Percentiles rank a stretch among this genome's conserved stretches.
These are phyloP conservation scores for Phytoseiulus persimilis DNA, from an alignment of 2,888 invertebrate genomes.

Conservation along the genomic window DNA sequence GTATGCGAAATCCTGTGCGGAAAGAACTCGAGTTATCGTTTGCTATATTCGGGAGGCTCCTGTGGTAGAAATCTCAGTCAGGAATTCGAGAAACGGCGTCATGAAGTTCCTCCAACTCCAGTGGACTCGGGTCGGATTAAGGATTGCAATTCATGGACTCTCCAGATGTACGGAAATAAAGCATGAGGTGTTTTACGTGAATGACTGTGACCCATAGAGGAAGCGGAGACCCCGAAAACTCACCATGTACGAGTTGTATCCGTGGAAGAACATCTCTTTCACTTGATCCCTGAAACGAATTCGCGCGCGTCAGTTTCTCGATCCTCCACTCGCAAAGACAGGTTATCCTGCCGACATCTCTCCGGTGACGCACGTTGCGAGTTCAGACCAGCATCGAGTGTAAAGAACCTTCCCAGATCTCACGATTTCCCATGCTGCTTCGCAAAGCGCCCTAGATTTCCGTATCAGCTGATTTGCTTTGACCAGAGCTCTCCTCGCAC, in stretches of 20 bases:
- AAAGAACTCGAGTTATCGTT: conserved; percentile 38
- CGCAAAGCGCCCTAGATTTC: background rate
- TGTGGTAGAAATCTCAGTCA: too few relatives aligned
- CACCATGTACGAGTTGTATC: conserved; percentile 86
- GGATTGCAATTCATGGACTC: background rate
- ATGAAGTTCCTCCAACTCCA: too few relatives aligned
- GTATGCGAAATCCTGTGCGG: conserved; percentile 69
- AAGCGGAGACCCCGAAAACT: too few relatives aligned
- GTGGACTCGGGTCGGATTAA: too few relatives aligned
- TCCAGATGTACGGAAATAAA: background rate
- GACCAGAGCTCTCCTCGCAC: background rate
- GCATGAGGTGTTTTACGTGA: background rate
- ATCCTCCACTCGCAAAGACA: background rate
- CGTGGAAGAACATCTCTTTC: conserved; percentile 92
- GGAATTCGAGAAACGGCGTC: too few relatives aligned
- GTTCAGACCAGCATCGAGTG: too few relatives aligned
- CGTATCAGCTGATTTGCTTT: background rate
- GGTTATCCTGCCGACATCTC: too few relatives aligned
- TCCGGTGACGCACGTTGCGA: too few relatives aligned
- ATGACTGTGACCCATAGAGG: too few relatives aligned
- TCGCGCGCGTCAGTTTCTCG: background rate
- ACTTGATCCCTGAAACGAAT: conserved; percentile 66
- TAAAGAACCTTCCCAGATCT: background rate
- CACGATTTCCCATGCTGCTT: background rate
- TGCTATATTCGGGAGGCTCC: too few relatives aligned